phyloP scores from a whole-genome alignment of 2,797 vertebrate genomes.

The Poeciliopsis infans region DNA sequence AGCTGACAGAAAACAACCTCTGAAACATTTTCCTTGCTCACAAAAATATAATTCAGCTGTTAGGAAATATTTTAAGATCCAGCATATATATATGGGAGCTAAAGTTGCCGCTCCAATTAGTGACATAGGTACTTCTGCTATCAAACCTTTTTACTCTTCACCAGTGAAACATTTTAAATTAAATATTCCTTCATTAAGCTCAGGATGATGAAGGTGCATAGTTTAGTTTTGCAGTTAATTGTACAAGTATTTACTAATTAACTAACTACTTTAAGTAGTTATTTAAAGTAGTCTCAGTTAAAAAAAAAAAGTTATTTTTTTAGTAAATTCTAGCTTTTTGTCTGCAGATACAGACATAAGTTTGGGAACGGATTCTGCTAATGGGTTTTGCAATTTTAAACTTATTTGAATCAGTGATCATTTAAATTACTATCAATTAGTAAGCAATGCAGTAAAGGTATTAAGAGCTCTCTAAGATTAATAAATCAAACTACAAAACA shows the following conservation, averaged over 20 bases:
- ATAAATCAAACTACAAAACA: not conserved
- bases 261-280: not conserved
- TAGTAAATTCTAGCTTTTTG: not conserved
- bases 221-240: not conserved
- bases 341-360: not conserved
- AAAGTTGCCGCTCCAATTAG: not conserved
- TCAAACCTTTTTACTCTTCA: not conserved
- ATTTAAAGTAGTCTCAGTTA: not conserved
- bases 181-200: not conserved
- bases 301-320: not conserved
- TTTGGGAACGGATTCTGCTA: not conserved
- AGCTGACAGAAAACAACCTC: constrained; percentile 1
- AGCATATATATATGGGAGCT: not conserved
- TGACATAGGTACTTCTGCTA: not conserved
- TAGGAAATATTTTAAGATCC: not conserved
- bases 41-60: not conserved
- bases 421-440: not conserved
- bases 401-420: not conserved
- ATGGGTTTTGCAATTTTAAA: not conserved
- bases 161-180: not conserved
- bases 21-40: not conserved
- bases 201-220: not conserved
- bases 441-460: not conserved
- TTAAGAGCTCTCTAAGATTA: not conserved
- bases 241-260: not conserved